Base-by-base conservation (phyloP, 64 coral and sea anemone species). In the Pocillopora damicornis region DNA sequence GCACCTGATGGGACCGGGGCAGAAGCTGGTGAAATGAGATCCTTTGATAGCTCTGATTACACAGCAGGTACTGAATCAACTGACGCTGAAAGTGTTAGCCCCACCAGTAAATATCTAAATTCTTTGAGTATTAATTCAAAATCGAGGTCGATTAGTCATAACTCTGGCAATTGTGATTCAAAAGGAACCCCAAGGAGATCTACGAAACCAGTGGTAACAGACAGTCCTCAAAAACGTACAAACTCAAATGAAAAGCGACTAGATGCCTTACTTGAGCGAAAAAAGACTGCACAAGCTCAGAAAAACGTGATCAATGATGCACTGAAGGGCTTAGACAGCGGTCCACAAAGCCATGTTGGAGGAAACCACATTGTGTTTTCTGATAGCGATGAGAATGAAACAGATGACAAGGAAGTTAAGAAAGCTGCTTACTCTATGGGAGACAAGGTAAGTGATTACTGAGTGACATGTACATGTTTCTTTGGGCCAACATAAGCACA, bases 241-340 rank as follows among this genome's bases (percentile, higher is more conserved):
- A 15, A 75, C 1, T 90, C 89, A 6, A 96, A 96, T 61, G 91
- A 92, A n/a, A 96, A 64, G 74, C 82, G 94, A 90, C 94, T 96
- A 9, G 78, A 87, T 74, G 94, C 94, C 0, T 59, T 93, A 17
- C 18, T 88, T 56, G 91, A 83, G 63, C 81, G 73, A 71, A 73
- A 90, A 51, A 89, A 89, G 8, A 81, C 17, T 37, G 35, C 59
- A 10, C 30, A 17, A 10, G 85, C 91, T 34, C 88, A 86, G 63
- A 92, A 87, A 78, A 74, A 73, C 72, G 1, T 90, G 62, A 89
- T 96, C 13, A 79, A 87, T 34, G 77, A 81, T 77, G 94, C 94
- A 8, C 64, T 96, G 75, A 84, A 87, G 35, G 87, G 77, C 83
- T 57, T 96, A 25, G 94, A 93, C 72, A 57, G 17, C 13, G 63